These are phyloP conservation scores for Auanema freiburgensis DNA, from an alignment of 2,888 invertebrate genomes.

Conservation along the genomic window DNA sequence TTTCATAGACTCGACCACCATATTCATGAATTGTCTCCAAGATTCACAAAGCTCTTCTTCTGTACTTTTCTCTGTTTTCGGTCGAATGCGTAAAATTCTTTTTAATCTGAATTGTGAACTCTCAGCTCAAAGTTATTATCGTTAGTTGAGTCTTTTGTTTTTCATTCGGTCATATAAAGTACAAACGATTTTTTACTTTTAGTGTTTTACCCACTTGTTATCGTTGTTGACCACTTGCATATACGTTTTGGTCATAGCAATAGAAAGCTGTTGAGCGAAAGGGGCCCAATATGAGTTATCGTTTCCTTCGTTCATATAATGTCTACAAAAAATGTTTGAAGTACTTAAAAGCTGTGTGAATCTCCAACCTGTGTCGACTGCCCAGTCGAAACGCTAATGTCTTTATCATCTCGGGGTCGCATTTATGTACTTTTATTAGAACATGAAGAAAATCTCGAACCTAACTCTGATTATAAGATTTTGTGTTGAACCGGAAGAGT, in stretches of 20 bases:
- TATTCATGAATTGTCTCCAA: constrained; percentile 43
- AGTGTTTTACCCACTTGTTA: constrained; percentile 24
- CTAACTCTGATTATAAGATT: constrained; percentile 6
- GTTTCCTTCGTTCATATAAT: constrained; percentile 44
- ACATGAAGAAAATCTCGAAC: constrained; percentile 49
- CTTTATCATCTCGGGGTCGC: constrained; percentile 49
- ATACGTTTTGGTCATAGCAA: constrained; percentile 44
- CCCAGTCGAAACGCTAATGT: constrained; percentile 46
- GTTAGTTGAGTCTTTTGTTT: neutral
- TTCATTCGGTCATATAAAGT: neutral
- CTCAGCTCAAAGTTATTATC: neutral
- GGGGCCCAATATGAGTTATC: constrained; percentile 53
- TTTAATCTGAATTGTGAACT: constrained; percentile 28
- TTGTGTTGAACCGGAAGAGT: neutral
- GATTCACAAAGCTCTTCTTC: constrained; percentile 49
- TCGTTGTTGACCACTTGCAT: constrained; percentile 38
- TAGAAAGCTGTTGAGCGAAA: constrained; percentile 49
- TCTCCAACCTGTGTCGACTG: constrained; percentile 36
- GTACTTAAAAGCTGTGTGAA: neutral
- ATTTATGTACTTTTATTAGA: constrained; percentile 49
- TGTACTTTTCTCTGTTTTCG: constrained; percentile 35
- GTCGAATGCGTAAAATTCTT: constrained; percentile 39
- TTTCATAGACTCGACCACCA: constrained; percentile 47
- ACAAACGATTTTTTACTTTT: neutral
- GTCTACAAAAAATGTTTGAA: constrained; percentile 15